A percentile compares a stretch with the other conserved stretches of the same genome.
Conservation (phyloP, 2,797 vertebrate genomes). For the Petrocephalus schoutedeni region DNA sequence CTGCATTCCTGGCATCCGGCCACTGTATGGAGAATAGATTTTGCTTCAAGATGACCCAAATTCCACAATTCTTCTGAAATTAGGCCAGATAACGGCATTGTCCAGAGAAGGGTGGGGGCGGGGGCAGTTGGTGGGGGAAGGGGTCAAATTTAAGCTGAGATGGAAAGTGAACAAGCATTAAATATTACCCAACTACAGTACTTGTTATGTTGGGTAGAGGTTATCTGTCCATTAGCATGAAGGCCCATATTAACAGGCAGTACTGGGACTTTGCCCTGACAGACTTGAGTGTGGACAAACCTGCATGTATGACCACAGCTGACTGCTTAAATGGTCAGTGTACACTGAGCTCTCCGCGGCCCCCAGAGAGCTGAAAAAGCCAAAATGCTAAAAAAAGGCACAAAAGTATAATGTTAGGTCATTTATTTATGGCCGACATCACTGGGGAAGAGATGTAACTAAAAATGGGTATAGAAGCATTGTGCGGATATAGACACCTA, state of each 20-base stretch:
- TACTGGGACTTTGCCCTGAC: neutral
- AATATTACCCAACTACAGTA: slow-evolving; percentile 37
- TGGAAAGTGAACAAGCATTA: slow-evolving; percentile 36
- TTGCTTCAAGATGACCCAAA: slow-evolving; percentile 56
- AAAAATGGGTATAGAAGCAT: slow-evolving; percentile 17
- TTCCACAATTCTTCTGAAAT: slow-evolving; percentile 48
- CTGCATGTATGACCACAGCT: neutral
- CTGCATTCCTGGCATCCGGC: slow-evolving; percentile 26
- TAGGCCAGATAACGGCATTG: slow-evolving; percentile 48
- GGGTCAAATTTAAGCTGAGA: slow-evolving; percentile 40
- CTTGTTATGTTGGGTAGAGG: slow-evolving; percentile 41
- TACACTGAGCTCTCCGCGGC: neutral
- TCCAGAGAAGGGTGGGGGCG: slow-evolving; percentile 43
- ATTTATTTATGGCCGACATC: neutral
- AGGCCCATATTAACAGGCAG: slow-evolving; percentile 34
- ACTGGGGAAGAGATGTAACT: neutral
- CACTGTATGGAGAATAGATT: slow-evolving; percentile 35
- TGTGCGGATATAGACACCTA: neutral
- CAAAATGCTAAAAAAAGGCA: slow-evolving; percentile 3
- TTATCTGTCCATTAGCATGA: slow-evolving; percentile 41
- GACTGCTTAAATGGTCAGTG: neutral
- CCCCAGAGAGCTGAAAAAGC: neutral
- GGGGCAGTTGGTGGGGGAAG: slow-evolving; percentile 22
- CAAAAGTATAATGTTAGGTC: neutral
- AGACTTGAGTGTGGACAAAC: slow-evolving; percentile 5